These are phyloP conservation scores for Heliconius aoede DNA, from an alignment of 2,888 invertebrate species.

Conservation along the genomic window DNA sequence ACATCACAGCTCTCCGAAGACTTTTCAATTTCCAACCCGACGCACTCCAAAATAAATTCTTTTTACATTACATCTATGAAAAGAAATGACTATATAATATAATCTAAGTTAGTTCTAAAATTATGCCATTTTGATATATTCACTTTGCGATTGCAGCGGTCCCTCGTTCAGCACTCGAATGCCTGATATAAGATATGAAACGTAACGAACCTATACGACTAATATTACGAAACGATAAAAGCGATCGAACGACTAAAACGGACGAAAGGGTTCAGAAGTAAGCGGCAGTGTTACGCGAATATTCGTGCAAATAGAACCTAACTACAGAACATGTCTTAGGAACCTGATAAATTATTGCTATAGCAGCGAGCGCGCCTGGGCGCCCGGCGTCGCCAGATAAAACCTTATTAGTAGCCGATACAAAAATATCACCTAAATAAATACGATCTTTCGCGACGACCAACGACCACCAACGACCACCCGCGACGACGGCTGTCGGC, in stretches of 20 bases:
- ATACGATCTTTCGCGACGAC: constrained; percentile 70
- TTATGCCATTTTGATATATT: constrained; percentile 84
- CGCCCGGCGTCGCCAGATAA: constrained; percentile 74
- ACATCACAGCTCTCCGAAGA: constrained; percentile 83
- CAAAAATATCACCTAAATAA: constrained; percentile 84
- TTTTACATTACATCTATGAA: constrained; percentile 82
- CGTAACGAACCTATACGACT: constrained; percentile 71
- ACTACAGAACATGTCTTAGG: constrained; percentile 83
- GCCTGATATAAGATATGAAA: constrained; percentile 77
- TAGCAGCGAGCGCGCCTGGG: constrained; percentile 69
- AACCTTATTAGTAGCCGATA: constrained; percentile 82
- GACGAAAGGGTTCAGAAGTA: constrained; percentile 72
- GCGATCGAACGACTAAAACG: constrained; percentile 71
- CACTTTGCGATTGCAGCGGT: constrained; percentile 84
- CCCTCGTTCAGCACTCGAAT: constrained; percentile 82
- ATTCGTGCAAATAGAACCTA: constrained; percentile 82
- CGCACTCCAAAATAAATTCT: constrained; percentile 82
- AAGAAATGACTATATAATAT: constrained; percentile 83
- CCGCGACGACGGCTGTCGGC: constrained; percentile 56
- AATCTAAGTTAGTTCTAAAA: constrained; percentile 81
- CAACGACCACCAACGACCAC: constrained; percentile 53
- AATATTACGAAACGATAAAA: constrained; percentile 72
- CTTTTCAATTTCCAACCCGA: constrained; percentile 80
- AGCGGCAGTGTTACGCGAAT: constrained; percentile 82
- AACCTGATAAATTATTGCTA: constrained; percentile 84